Evolutionary conservation across 2,888 invertebrate species (phyloP).

Genomic region (Dorcus hopei): DNA sequence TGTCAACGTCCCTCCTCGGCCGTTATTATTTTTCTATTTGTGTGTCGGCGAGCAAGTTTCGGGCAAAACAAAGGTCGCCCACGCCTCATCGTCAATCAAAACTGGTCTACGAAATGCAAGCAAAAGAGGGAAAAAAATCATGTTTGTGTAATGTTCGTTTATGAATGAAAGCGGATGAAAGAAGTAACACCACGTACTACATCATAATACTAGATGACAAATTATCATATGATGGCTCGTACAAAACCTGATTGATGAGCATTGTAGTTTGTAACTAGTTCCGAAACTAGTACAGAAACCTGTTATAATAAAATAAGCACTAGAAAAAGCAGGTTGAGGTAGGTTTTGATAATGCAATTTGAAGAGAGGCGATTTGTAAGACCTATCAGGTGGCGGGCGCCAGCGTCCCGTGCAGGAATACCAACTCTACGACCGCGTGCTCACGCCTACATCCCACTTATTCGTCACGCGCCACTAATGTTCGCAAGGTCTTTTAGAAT

Average conservation of each 20-base stretch:
- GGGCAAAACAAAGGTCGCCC: no score
- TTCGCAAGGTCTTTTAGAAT: not conserved
- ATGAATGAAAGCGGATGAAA: conserved; percentile 6
- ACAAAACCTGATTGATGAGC: conserved; percentile 29
- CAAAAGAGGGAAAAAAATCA: no score
- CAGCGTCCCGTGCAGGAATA: conserved; percentile 31
- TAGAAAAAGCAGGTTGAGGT: conserved; percentile 36
- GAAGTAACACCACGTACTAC: conserved; percentile 6
- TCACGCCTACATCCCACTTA: conserved; percentile 28
- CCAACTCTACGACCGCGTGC: conserved; percentile 25
- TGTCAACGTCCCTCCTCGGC: no score
- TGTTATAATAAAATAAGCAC: conserved; percentile 34
- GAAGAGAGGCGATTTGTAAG: conserved; percentile 5
- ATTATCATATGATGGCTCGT: conserved; percentile 26
- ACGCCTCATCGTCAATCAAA: no score
- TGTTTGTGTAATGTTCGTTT: not conserved
- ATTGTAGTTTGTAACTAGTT: conserved; percentile 33
- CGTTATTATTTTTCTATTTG: no score
- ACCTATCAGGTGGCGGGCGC: conserved; percentile 13
- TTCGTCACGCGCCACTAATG: conserved; percentile 1
- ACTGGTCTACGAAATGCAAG: no score
- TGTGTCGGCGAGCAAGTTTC: no score
- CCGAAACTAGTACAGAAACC: conserved; percentile 33
- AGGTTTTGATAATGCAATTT: conserved; percentile 25
- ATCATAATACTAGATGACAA: conserved; percentile 29